Conservation (phyloP, 2,113 vertebrate species). For the Hypocryptadius cinnamomeus region DNA sequence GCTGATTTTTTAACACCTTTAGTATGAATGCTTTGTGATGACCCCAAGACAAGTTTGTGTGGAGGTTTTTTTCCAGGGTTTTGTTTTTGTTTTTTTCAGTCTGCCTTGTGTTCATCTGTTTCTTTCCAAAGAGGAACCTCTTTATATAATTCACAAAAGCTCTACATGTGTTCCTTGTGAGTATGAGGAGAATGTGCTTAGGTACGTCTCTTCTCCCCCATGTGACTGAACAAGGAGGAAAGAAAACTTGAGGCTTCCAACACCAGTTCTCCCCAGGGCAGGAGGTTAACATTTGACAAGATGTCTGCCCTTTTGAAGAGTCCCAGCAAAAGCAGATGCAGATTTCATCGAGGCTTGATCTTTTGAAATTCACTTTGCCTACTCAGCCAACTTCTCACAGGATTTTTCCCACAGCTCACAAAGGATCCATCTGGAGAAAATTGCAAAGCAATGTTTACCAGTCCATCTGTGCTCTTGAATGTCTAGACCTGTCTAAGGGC, state of each 20-base stretch:
- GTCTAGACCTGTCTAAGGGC: background rate
- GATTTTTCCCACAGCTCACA: background rate
- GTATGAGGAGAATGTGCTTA: accelerated
- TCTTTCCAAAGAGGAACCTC: background rate
- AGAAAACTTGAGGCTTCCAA: background rate
- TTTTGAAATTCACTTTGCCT: background rate
- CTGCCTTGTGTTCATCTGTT: background rate
- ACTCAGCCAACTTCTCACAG: background rate
- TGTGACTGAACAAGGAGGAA: background rate
- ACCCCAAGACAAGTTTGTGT: background rate
- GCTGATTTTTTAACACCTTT: background rate
- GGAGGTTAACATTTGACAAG: background rate
- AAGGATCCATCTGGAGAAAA: background rate
- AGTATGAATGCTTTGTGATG: background rate
- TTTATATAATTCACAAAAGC: background rate
- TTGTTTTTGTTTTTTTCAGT: background rate
- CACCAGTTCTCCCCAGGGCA: background rate
- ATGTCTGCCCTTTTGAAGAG: background rate
- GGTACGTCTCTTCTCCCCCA: accelerated
- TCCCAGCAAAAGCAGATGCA: background rate
- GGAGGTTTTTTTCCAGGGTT: background rate
- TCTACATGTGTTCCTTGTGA: background rate
- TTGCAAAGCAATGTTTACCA: background rate
- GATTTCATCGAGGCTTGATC: background rate
- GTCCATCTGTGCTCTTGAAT: background rate